Conservation (phyloP, 2,113 vertebrate species). For the Mellivora capensis region DNA sequence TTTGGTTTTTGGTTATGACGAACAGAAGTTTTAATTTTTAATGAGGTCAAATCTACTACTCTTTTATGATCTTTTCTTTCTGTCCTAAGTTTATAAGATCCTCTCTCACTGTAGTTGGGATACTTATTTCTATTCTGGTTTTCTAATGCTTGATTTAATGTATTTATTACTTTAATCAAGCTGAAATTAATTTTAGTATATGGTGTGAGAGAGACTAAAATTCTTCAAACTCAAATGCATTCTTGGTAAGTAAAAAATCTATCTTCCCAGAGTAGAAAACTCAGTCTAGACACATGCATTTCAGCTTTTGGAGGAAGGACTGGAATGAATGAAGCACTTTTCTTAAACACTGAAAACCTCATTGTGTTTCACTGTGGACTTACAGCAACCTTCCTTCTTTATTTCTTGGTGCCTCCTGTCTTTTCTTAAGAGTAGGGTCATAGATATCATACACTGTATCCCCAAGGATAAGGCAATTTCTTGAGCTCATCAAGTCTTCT, state of each 20-base stretch:
- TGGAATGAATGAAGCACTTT: background rate
- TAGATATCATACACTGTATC: background rate
- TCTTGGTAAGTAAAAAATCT: conserved; percentile 49
- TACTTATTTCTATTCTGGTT: conserved; percentile 24
- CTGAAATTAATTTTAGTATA: conserved; percentile 51
- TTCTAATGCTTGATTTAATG: conserved; percentile 55
- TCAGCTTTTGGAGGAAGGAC: background rate
- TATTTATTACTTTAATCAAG: conserved; percentile 43
- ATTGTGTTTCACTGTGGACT: background rate
- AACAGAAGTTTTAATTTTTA: background rate
- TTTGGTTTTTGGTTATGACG: background rate
- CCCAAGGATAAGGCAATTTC: background rate
- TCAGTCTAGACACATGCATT: background rate
- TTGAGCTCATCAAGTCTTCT: background rate
- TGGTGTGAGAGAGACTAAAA: conserved; percentile 15
- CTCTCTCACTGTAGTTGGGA: background rate
- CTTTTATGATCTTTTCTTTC: background rate
- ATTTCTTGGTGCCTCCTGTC: background rate
- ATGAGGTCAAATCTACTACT: background rate
- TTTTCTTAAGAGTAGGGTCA: background rate
- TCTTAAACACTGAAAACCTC: background rate
- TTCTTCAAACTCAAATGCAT: conserved; percentile 33
- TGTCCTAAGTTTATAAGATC: background rate
- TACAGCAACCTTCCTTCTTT: background rate
- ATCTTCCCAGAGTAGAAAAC: conserved; percentile 19